Evolutionary conservation across 2,888 invertebrate species (phyloP), one percentile per base, ranked within the genome.

Genomic region (Tipula confusa): DNA sequence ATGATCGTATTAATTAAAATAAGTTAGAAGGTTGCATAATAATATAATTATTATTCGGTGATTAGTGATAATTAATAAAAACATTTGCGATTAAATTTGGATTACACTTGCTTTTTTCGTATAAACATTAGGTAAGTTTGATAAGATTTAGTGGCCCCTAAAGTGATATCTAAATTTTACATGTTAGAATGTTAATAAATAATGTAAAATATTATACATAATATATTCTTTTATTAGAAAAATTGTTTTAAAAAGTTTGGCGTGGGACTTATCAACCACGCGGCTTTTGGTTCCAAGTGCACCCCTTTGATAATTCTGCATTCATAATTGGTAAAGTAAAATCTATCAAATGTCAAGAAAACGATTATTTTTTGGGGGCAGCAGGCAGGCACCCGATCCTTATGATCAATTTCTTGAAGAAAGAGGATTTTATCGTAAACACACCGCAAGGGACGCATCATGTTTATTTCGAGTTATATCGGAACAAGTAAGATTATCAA

Each of bases 381-480:
- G 89, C 84, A 87, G 89, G 0, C 89, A 89, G 84, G 89, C 90
- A 9, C 90, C 90, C 1, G 90, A 90, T 87, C 89, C 90, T 0
- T 88, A 86, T 48, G 96, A 97, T 88, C 93, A 94, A 86, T 96
- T 94, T 93, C 90, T 97, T 86, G 95, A 95, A 86, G 92, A 93
- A 85, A 92, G 95, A 88, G 95, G 95, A 64, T 94, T 94, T 87
- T 96, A 95, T 88, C 92, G 97, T 86, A 98, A 98, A 91, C 95
- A 95, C 87, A 94, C 95, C 18, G 96, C 97, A 83, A 93, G 94
- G 87, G 97, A 98, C 91, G 94, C 96, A 83, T 95, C 95, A 84
- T 97, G 96, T 88, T 91, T 98, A 82, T 98, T 97, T 90, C 92
- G 97, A 86, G 95, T 95, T 11, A 93, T 97, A 83, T 95, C 97